Evolutionary conservation across 2,113 vertebrate genomes (phyloP).

Genomic region (Motacilla alba): DNA sequence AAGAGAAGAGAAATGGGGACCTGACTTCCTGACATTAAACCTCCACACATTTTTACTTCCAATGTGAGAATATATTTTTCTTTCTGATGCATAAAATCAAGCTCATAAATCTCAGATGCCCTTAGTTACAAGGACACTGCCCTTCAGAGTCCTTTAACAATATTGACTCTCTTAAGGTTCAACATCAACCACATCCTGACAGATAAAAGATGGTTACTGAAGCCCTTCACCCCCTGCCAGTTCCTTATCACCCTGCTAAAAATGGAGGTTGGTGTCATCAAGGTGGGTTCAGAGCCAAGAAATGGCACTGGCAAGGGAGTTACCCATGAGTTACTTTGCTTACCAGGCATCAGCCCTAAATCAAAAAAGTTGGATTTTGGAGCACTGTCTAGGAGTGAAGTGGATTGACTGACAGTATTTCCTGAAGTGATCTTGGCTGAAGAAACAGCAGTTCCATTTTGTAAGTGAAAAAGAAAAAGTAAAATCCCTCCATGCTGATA

Average conservation of each 20-base stretch:
- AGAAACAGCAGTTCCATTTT: background rate
- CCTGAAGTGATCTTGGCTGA: rapidly evolving
- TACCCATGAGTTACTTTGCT: background rate
- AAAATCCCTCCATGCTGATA: background rate
- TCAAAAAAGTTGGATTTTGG: background rate
- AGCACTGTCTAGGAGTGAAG: background rate
- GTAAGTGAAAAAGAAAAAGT: background rate
- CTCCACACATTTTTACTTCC: background rate
- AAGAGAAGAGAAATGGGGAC: background rate
- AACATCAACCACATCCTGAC: background rate
- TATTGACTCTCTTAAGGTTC: background rate
- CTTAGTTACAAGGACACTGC: background rate
- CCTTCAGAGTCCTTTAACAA: background rate
- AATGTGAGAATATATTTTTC: rapidly evolving
- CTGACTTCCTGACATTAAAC: background rate
- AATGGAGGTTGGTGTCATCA: background rate
- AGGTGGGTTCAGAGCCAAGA: background rate
- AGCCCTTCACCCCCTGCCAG: background rate
- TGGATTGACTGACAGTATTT: background rate
- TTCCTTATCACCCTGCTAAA: background rate
- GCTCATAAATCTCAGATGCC: background rate
- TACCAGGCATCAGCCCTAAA: background rate
- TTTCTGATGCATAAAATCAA: background rate
- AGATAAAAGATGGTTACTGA: background rate
- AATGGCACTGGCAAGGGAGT: background rate